Percentiles rank a stretch among this genome's conserved stretches.
Conservation (phyloP, 2,113 vertebrate species). For the Potamarius usumacintae region DNA sequence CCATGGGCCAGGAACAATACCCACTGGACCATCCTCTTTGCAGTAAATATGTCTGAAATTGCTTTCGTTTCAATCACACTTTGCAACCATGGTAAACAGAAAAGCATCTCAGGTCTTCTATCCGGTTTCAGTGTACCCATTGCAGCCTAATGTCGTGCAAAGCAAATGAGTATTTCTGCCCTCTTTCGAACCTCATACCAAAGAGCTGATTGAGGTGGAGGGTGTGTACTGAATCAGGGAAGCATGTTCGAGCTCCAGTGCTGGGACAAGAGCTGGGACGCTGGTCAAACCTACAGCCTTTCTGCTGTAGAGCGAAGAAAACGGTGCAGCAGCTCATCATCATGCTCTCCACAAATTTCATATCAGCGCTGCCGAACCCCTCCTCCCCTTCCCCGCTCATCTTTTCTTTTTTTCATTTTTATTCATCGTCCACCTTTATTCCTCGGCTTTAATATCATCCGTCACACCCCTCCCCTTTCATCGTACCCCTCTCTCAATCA, state of each 20-base stretch:
- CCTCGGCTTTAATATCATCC: conserved; percentile 37
- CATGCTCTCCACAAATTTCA: not conserved
- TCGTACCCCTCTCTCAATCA: conserved; percentile 44
- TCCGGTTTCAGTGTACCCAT: no score
- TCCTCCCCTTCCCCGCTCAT: not conserved
- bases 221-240: not conserved
- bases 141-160: not conserved
- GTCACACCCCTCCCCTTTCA: conserved; percentile 33
- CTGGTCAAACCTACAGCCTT: not conserved
- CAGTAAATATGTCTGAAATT: not conserved
- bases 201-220: not conserved
- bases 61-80: not conserved
- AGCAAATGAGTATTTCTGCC: not conserved
- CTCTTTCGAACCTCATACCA: not conserved
- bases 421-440: conserved; percentile 40
- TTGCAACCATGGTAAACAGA: not conserved
- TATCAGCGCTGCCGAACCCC: not conserved
- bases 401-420: not conserved
- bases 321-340: not conserved
- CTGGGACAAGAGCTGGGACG: not conserved
- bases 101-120: not conserved
- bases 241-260: not conserved
- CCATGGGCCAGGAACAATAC: not conserved
- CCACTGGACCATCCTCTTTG: not conserved
- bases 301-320: not conserved